phyloP scores from a whole-genome alignment of 1,140 invertebrate genomes.

The Drosophila ananassae region DNA sequence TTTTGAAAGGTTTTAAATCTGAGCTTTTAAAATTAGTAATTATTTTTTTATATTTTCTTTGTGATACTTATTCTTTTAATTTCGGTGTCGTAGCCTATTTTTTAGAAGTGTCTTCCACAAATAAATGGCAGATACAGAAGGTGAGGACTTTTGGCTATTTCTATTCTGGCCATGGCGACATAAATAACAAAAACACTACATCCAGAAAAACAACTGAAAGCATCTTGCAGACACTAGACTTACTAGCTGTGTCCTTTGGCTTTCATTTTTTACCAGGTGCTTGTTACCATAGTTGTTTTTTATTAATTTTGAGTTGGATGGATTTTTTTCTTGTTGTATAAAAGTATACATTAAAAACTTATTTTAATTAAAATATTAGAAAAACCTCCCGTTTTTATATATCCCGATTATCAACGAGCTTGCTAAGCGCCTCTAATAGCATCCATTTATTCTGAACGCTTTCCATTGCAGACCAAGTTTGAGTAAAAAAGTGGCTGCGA shows the following conservation, averaged over 20 bases:
- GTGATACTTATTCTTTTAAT: neutral
- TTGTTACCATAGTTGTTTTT: conserved; percentile 6
- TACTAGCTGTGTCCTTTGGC: conserved; percentile 35
- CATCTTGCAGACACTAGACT: conserved; percentile 26
- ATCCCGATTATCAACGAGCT: conserved; percentile 31
- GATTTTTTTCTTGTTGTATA: neutral
- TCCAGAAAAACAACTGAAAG: conserved; percentile 23
- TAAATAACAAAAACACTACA: conserved; percentile 27
- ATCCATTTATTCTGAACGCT: conserved; percentile 36
- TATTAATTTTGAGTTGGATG: conserved; percentile 3
- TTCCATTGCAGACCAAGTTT: conserved; percentile 7
- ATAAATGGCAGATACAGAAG: conserved; percentile 24
- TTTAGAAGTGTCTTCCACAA: neutral
- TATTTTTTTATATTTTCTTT: no score
- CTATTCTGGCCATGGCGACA: conserved; percentile 19
- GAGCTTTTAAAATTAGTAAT: no score
- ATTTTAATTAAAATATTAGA: neutral
- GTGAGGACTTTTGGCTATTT: conserved; percentile 18
- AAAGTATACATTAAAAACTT: no score
- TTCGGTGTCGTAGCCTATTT: neutral
- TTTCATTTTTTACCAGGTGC: neutral
- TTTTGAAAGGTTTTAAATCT: no score
- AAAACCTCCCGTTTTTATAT: neutral
- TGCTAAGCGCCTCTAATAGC: conserved; percentile 50
- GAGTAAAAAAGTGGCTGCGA: conserved; percentile 30